Percentiles rank a stretch among this genome's conserved stretches.
These are phyloP conservation scores for Ptychobarbus kaznakovi DNA, from an alignment of 2,797 vertebrate species.

Conservation along the genomic window DNA sequence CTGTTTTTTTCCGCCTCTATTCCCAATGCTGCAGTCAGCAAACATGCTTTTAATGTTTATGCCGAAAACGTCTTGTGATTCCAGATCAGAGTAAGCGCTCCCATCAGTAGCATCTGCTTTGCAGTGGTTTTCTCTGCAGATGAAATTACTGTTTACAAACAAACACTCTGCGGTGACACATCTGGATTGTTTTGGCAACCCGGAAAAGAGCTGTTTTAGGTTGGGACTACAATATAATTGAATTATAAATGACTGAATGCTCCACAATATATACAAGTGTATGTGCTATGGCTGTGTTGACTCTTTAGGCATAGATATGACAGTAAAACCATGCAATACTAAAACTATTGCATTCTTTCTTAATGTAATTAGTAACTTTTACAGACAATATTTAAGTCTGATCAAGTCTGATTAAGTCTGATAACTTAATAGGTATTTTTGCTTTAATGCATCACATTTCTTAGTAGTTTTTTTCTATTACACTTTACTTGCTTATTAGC, in stretches of 20 bases:
- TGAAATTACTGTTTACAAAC: conserved; percentile 33
- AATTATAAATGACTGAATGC: not conserved
- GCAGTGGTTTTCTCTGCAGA: conserved; percentile 12
- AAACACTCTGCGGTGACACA: not conserved
- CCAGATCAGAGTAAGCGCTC: conserved; percentile 24
- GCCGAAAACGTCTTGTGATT: conserved; percentile 20
- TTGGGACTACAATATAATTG: not conserved
- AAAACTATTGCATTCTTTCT: not conserved
- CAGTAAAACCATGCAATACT: not conserved
- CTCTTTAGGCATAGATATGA: not conserved
- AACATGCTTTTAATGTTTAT: conserved; percentile 17
- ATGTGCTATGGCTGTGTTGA: not conserved
- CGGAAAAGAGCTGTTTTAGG: not conserved
- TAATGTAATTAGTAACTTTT: not conserved
- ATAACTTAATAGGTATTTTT: not conserved
- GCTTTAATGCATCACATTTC: not conserved
- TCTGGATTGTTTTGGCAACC: not conserved
- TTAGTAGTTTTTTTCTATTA: no score
- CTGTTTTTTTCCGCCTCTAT: not conserved
- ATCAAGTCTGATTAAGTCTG: not conserved
- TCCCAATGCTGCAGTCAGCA: conserved; percentile 24
- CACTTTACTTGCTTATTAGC: no score
- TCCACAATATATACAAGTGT: not conserved
- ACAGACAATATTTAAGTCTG: not conserved
- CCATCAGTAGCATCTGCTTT: conserved; percentile 28